Base-by-base conservation (phyloP, 2,797 vertebrate genomes). In the Esox lucius region DNA sequence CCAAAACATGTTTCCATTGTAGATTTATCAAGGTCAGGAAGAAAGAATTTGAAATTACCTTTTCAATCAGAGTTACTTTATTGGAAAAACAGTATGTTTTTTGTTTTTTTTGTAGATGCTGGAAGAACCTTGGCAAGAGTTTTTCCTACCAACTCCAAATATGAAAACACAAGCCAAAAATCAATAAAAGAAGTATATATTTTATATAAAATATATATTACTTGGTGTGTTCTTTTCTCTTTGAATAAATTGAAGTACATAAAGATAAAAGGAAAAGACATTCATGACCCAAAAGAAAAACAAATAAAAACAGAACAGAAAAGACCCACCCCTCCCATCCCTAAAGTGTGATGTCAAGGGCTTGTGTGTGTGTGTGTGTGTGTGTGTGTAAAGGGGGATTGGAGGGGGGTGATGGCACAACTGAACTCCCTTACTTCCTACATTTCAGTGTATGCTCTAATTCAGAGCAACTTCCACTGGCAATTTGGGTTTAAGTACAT, bases 61-160 rank as follows among this genome's bases (percentile, higher is more conserved):
- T 56, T 61, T 61, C 56, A 61, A 24, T 61, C 22, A 26, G 42
- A 46, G n/a, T 61, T 22, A n/a, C 22, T 59, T 59, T 59, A 24
- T 24, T 59, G 56, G 22, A 59, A 22, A 12, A 59, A 24, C 8
- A 59, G 22, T 13, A 24, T 19, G 19, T 22, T 19, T n/a, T n/a
- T n/a, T n/a, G n/a, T n/a, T n/a, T 61, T 86, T 73, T 83, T 17
- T 61, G 62, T 48, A 22, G 62, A 2, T 46, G 59, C 65, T 83
- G 59, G 75, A 84, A 80, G 75, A 73, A 80, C 33, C 76, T 49
- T 71, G 72, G 72, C 71, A 75, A 74, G 15, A 33, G 24, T 61
- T 61, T 9, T 61, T 26, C 9, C 56, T 24, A 13, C 22, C 56
- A 61, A 61, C 56, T 24, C 42, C 73, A 22, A 8, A 62, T 51